Evolutionary conservation across 2,113 vertebrate species (phyloP).

Genomic region (Neofelis nebulosa): DNA sequence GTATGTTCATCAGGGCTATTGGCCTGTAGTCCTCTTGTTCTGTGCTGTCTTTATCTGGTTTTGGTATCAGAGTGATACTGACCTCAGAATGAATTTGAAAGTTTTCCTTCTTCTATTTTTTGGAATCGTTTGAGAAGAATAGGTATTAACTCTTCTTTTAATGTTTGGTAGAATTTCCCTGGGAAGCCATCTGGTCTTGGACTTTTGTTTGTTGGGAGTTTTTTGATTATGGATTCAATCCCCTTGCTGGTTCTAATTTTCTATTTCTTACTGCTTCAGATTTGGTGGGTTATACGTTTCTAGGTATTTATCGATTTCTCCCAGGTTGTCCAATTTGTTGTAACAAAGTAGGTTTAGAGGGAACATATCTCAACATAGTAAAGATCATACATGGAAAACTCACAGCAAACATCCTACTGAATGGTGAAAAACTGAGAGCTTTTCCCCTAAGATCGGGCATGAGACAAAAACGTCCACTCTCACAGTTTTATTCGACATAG

Average conservation of each 20-base stretch:
- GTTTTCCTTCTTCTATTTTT: not conserved
- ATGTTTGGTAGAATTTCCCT: not conserved
- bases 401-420: not conserved
- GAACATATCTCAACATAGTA: not conserved
- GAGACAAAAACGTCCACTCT: not conserved
- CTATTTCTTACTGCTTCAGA: not conserved
- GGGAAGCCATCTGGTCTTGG: not conserved
- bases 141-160: not conserved
- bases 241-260: not conserved
- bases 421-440: not conserved
- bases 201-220: not conserved
- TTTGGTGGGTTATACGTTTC: not conserved
- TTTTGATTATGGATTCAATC: not conserved
- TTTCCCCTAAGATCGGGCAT: not conserved
- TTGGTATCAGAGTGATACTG: not conserved
- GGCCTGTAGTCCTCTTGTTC: not conserved
- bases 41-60: not conserved
- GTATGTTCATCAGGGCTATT: not conserved
- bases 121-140: not conserved
- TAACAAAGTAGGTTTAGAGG: not conserved
- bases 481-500: not conserved
- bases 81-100: not conserved
- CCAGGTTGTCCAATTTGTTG: not conserved
- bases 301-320: not conserved
- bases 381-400: not conserved